Conservation (phyloP, 1,140 invertebrate genomes). For the Stegodyphus mimosarum region DNA sequence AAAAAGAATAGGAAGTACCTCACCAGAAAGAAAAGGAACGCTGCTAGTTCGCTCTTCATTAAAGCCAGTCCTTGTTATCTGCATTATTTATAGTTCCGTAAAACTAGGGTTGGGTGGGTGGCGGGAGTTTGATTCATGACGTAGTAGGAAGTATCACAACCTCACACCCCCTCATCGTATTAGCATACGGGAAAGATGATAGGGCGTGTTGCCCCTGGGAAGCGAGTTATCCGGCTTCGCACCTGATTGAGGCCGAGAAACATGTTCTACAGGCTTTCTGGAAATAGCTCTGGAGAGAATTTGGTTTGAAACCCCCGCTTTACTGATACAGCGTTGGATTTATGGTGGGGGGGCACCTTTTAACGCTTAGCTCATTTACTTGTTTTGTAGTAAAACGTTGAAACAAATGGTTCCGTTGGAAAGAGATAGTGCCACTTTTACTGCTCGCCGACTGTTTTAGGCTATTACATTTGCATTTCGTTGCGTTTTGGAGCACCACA, state of each 20-base stretch:
- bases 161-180: background rate
- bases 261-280: slow-evolving; percentile 19
- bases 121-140: slow-evolving; percentile 41
- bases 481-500: background rate
- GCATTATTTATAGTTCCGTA: slow-evolving; percentile 58
- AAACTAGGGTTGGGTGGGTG: slow-evolving; percentile 3
- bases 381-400: slow-evolving; percentile 18
- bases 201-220: slow-evolving; percentile 39
- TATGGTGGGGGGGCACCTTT: slow-evolving; percentile 32
- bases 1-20: slow-evolving; percentile 18
- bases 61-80: slow-evolving; percentile 59
- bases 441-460: slow-evolving; percentile 8
- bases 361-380: slow-evolving; percentile 46
- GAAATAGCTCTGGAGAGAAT: slow-evolving; percentile 42
- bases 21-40: background rate
- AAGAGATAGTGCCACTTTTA: slow-evolving; percentile 51
- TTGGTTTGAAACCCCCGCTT: slow-evolving; percentile 19
- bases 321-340: slow-evolving; percentile 47
- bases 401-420: slow-evolving; percentile 23
- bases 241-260: slow-evolving; percentile 32
- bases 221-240: slow-evolving; percentile 28
- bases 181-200: slow-evolving; percentile 2
- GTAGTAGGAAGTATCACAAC: background rate
- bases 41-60: slow-evolving; percentile 32
- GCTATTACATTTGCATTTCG: slow-evolving; percentile 58